Conservation (phyloP, 2,888 invertebrate species). For the Emmelina monodactyla region DNA sequence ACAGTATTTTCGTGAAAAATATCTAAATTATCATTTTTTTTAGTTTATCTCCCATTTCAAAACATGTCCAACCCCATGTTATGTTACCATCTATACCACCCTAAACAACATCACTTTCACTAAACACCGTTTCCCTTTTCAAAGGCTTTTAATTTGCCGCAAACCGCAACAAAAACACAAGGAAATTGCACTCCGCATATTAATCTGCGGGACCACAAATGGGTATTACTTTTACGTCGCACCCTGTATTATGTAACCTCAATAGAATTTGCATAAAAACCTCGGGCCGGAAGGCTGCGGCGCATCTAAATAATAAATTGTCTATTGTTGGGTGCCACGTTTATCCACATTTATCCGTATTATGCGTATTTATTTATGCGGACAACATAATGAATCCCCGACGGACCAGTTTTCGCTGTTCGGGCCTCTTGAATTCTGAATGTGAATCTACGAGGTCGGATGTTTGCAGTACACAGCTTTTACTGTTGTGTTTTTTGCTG, state of each 20-base stretch:
- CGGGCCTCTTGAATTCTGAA: conserved; percentile 17
- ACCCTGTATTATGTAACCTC: conserved; percentile 6
- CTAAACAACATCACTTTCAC: no score
- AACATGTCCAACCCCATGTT: no score
- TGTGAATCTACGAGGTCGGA: no score
- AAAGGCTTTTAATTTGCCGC: not conserved
- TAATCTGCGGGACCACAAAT: not conserved
- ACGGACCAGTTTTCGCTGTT: conserved; percentile 37
- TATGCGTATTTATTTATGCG: conserved; percentile 45
- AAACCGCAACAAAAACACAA: conserved; percentile 1
- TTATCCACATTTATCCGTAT: conserved; percentile 36
- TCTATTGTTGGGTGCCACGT: conserved; percentile 45
- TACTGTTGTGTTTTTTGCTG: no score
- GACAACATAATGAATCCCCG: conserved; percentile 53
- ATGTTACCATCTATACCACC: no score
- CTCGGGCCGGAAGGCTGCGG: conserved; percentile 9
- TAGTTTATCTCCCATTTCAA: no score
- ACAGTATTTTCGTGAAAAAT: no score
- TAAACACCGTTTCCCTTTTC: no score
- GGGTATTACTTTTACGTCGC: conserved; percentile 1
- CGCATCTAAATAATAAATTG: conserved; percentile 62
- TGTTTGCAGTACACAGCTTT: no score
- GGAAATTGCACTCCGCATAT: not conserved
- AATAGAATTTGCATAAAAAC: conserved; percentile 16
- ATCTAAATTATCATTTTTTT: no score